phyloP scores from a whole-genome alignment of 2,113 vertebrate genomes.

The Taxidea taxus region DNA sequence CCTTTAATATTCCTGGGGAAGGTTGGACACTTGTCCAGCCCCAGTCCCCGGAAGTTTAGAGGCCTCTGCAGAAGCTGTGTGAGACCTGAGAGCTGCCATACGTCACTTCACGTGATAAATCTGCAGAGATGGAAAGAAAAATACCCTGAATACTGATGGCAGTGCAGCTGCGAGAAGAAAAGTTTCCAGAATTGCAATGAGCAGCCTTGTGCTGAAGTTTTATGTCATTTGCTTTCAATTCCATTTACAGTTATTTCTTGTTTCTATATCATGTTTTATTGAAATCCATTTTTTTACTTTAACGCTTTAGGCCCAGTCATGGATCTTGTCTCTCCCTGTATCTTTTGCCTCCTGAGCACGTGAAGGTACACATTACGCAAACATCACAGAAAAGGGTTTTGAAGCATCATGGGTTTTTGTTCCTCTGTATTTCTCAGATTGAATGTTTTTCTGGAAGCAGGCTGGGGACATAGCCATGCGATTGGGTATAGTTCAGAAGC shows the following conservation, averaged over 20 bases:
- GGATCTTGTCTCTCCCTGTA: slow-evolving; percentile 6
- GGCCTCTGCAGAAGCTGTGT: not conserved
- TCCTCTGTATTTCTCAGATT: slow-evolving; percentile 13
- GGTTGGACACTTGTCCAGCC: not conserved
- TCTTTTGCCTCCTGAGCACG: slow-evolving; percentile 54
- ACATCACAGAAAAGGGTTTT: slow-evolving; percentile 39
- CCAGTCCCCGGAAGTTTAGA: not conserved
- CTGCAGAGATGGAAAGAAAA: not conserved
- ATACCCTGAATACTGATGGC: slow-evolving; percentile 33
- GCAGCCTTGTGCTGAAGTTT: slow-evolving; percentile 55
- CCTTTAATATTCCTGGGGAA: not conserved
- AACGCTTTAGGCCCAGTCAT: slow-evolving; percentile 59
- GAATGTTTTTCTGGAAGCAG: slow-evolving; percentile 44
- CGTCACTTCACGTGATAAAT: not conserved
- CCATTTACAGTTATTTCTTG: slow-evolving; percentile 76
- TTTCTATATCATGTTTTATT: slow-evolving; percentile 76
- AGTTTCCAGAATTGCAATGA: slow-evolving; percentile 53
- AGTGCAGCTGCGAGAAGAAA: slow-evolving; percentile 59
- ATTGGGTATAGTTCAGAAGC: not conserved
- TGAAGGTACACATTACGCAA: slow-evolving; percentile 67
- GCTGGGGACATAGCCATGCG: not conserved
- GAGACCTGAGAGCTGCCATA: not conserved
- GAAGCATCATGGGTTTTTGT: slow-evolving; percentile 41
- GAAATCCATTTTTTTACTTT: slow-evolving; percentile 79
- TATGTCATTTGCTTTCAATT: slow-evolving; percentile 71